phyloP scores from a whole-genome alignment of 2,113 vertebrate genomes.

The Nyctereutes procyonoides region DNA sequence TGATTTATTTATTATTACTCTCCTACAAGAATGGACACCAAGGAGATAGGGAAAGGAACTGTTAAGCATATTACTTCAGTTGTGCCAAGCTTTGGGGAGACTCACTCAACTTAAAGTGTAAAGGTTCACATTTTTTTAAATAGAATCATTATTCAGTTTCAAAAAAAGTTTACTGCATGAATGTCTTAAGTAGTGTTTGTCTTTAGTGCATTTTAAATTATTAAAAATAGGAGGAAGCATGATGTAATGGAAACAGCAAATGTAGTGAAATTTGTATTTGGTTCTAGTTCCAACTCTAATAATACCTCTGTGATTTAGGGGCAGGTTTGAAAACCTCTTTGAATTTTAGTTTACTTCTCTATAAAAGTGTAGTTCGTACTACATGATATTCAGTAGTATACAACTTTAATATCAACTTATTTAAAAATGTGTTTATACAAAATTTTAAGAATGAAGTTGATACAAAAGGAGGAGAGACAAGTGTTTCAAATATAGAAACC shows the following conservation, averaged over 20 bases:
- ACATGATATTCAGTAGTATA: background rate
- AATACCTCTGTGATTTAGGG: background rate
- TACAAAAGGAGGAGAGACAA: background rate
- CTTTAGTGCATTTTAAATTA: background rate
- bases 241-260: background rate
- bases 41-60: background rate
- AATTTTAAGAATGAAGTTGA: background rate
- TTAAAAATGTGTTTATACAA: background rate
- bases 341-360: conserved; percentile 38
- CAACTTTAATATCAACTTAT: background rate
- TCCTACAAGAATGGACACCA: conserved; percentile 6
- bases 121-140: conserved; percentile 24
- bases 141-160: background rate
- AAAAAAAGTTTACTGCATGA: background rate
- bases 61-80: background rate
- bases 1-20: conserved; percentile 45
- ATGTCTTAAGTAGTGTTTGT: background rate
- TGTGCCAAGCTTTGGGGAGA: background rate
- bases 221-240: background rate
- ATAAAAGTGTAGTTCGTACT: background rate
- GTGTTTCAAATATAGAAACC: conserved; percentile 32
- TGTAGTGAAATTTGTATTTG: background rate
- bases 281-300: background rate
- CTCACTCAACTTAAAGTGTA: background rate
- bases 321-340: background rate